phyloP scores from a whole-genome alignment of 2,888 invertebrate genomes.

The Eledone cirrhosa region DNA sequence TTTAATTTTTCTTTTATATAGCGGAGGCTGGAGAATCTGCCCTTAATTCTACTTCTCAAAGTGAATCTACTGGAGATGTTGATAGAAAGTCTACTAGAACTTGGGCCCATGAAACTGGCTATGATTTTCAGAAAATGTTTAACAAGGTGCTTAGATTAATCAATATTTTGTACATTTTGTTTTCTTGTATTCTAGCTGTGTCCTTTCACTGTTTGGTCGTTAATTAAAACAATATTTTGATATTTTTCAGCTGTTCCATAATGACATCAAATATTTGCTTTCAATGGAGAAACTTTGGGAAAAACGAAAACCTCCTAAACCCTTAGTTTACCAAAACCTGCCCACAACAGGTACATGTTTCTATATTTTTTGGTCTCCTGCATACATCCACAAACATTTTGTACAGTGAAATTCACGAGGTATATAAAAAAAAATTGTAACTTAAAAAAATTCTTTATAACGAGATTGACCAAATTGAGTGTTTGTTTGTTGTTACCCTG shows the following conservation, averaged over 20 bases:
- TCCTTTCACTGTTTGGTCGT: too few species aligned
- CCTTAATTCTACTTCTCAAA: constrained; percentile 67
- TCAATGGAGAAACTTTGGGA: constrained; percentile 97
- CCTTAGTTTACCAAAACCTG: constrained; percentile 73
- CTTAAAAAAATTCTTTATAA: too few species aligned
- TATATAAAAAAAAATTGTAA: too few species aligned
- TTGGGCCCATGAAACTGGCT: constrained; percentile 87
- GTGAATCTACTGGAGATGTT: constrained; percentile 57
- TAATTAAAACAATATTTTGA: neutral
- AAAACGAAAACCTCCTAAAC: constrained; percentile 81
- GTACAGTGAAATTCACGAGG: too few species aligned
- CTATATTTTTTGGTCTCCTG: too few species aligned
- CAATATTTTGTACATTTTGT: too few species aligned
- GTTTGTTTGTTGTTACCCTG: too few species aligned
- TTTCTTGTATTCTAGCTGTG: too few species aligned
- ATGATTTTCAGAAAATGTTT: constrained; percentile 86
- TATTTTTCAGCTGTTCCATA: constrained; percentile 77
- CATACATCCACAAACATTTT: too few species aligned
- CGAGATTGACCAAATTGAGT: too few species aligned
- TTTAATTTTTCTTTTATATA: constrained; percentile 35
- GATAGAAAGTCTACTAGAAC: constrained; percentile 76
- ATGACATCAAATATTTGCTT: constrained; percentile 93
- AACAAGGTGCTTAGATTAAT: constrained; percentile 72
- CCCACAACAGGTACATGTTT: constrained; percentile 61
- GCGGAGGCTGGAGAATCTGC: constrained; percentile 71